These are phyloP conservation scores for Plectrocnemia conspersa DNA, from an alignment of 1,140 invertebrate species.

Conservation along the genomic window DNA sequence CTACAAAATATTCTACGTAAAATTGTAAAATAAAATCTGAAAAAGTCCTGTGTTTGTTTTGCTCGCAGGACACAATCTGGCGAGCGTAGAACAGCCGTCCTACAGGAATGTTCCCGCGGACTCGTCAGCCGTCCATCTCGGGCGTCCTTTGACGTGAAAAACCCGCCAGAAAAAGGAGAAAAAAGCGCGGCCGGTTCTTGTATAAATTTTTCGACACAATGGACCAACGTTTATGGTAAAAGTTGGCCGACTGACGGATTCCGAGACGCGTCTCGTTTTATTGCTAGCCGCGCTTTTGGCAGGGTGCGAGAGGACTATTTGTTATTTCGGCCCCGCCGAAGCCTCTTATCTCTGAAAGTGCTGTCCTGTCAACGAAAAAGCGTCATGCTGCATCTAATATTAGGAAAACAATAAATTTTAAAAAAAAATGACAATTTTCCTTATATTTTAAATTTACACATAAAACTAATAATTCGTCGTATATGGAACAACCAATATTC, in stretches of 20 bases:
- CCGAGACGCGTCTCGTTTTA: slow-evolving; percentile 13
- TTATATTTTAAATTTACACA: too few species aligned
- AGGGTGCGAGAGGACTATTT: slow-evolving; percentile 13
- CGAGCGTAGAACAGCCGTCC: not conserved
- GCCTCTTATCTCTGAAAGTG: not conserved
- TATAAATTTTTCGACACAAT: slow-evolving; percentile 34
- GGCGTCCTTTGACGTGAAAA: slow-evolving; percentile 18
- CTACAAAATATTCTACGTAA: too few species aligned
- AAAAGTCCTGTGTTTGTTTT: too few species aligned
- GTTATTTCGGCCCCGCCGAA: not conserved
- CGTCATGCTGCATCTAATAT: too few species aligned
- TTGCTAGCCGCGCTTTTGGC: slow-evolving; percentile 7
- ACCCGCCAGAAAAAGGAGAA: slow-evolving; percentile 19
- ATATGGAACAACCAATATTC: too few species aligned
- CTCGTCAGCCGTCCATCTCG: slow-evolving; percentile 7
- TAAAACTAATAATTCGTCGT: too few species aligned
- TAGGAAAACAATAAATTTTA: too few species aligned
- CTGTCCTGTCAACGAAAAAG: slow-evolving; percentile 4
- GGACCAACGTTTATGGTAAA: slow-evolving; percentile 30
- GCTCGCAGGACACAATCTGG: not conserved
- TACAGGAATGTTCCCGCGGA: too few species aligned
- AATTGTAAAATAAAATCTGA: too few species aligned
- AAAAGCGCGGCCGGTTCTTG: slow-evolving; percentile 21
- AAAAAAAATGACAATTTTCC: too few species aligned
- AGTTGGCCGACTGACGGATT: slow-evolving; percentile 28